These are phyloP conservation scores for Aphaenogaster rudis DNA, from an alignment of 1,140 invertebrate species.

Conservation along the genomic window DNA sequence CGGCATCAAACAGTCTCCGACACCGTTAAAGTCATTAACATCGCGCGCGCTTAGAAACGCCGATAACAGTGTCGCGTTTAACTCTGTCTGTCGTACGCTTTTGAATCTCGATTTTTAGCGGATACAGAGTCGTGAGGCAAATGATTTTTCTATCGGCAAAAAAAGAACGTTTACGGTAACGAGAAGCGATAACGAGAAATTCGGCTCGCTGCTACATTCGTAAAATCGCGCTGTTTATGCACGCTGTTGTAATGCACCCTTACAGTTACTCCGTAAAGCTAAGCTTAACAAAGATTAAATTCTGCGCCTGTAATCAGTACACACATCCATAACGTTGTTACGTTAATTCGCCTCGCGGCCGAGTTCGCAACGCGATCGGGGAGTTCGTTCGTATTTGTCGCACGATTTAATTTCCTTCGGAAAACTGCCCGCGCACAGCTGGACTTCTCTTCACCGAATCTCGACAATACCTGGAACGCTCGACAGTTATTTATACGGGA, in stretches of 20 bases:
- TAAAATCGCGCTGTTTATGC: conserved; percentile 37
- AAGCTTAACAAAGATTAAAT: conserved; percentile 38
- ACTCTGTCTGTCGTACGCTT: conserved; percentile 1
- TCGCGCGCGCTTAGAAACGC: conserved; percentile 35
- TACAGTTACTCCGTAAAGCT: not conserved
- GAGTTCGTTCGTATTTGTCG: conserved; percentile 40
- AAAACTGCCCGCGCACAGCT: not conserved
- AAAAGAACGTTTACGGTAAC: conserved; percentile 4
- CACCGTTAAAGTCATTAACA: conserved; percentile 39
- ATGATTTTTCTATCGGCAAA: not conserved
- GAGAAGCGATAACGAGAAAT: conserved; percentile 14
- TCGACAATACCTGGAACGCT: conserved; percentile 29
- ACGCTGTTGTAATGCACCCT: not conserved
- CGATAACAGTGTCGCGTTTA: conserved; percentile 23
- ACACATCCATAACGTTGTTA: conserved; percentile 21
- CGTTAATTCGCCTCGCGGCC: conserved; percentile 30
- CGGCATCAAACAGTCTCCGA: conserved; percentile 37
- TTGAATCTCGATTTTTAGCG: conserved; percentile 19
- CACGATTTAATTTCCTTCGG: conserved; percentile 50
- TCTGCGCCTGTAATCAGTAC: conserved; percentile 14
- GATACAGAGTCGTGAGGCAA: not conserved
- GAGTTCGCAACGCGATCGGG: conserved; percentile 16
- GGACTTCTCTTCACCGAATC: conserved; percentile 48
- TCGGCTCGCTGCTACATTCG: not conserved
- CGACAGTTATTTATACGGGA: conserved; percentile 41